phyloP scores from a whole-genome alignment of 1,140 invertebrate genomes.

The Pseudomyrmex sp. region DNA sequence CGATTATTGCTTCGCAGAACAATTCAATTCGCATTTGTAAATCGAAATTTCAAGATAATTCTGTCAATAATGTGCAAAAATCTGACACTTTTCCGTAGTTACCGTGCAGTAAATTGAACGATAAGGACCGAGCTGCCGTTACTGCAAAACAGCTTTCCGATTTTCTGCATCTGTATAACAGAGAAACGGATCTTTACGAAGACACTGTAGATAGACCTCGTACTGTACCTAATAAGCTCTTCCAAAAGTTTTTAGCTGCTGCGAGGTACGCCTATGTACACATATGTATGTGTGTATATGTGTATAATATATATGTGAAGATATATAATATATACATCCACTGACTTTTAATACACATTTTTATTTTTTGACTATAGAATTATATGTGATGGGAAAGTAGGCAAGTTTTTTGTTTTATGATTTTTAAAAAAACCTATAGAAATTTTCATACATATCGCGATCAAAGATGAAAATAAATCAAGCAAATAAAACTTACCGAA shows the following conservation, averaged over 20 bases:
- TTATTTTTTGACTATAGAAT: background rate
- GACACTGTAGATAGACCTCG: conserved; percentile 88
- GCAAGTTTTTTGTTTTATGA: background rate
- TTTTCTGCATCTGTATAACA: conserved; percentile 95
- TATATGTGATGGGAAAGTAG: background rate
- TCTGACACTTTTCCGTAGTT: conserved; percentile 82
- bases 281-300: no score
- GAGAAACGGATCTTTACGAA: conserved; percentile 92
- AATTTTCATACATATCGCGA: background rate
- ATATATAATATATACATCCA: background rate
- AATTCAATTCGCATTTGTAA: background rate
- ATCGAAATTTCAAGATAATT: no score
- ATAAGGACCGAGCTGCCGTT: conserved; percentile 94
- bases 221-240: conserved; percentile 87
- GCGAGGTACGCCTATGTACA: conserved; percentile 77
- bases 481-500: background rate
- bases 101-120: conserved; percentile 91
- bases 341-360: background rate
- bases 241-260: conserved; percentile 86
- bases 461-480: no score
- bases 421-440: background rate
- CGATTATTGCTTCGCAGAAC: background rate
- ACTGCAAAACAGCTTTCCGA: conserved; percentile 96
- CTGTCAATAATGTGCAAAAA: no score
- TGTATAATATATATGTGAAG: no score